Percentiles rank a stretch among this genome's conserved stretches.
Conservation (phyloP, 2,113 vertebrate species). For the Speoplatyrhinus poulsoni region DNA sequence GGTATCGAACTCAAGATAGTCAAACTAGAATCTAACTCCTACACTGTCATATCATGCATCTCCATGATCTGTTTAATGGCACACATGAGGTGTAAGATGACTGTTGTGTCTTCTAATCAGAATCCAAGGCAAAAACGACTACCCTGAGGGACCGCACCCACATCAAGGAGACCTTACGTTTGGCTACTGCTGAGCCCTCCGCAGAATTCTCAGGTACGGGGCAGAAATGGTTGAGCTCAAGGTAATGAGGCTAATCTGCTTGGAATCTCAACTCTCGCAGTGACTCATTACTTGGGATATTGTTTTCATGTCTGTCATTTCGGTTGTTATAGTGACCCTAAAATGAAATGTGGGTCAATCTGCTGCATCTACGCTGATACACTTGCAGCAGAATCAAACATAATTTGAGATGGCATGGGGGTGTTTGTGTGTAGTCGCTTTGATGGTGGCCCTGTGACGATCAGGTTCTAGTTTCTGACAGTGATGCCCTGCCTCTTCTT, state of each 20-base stretch:
- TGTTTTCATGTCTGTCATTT: slow-evolving; percentile 14
- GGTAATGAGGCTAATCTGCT: neutral
- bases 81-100: neutral
- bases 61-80: neutral
- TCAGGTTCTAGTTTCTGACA: no score
- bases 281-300: neutral
- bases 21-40: no score
- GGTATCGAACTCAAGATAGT: no score
- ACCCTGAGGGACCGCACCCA: slow-evolving; percentile 85
- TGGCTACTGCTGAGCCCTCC: slow-evolving; percentile 79
- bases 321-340: neutral
- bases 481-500: neutral
- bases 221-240: neutral
- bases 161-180: slow-evolving; percentile 86
- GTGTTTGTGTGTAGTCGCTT: neutral
- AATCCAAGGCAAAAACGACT: slow-evolving; percentile 65
- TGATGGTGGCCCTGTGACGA: slow-evolving; percentile 19
- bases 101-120: slow-evolving; percentile 18
- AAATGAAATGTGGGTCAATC: slow-evolving; percentile 12
- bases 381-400: slow-evolving; percentile 43
- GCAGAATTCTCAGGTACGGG: slow-evolving; percentile 85
- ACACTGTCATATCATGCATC: neutral
- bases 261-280: neutral
- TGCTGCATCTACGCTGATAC: slow-evolving; percentile 32
- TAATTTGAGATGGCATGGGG: slow-evolving; percentile 31